These are phyloP conservation scores for Hirundo rustica DNA, from an alignment of 2,797 vertebrate species.

Conservation along the genomic window DNA sequence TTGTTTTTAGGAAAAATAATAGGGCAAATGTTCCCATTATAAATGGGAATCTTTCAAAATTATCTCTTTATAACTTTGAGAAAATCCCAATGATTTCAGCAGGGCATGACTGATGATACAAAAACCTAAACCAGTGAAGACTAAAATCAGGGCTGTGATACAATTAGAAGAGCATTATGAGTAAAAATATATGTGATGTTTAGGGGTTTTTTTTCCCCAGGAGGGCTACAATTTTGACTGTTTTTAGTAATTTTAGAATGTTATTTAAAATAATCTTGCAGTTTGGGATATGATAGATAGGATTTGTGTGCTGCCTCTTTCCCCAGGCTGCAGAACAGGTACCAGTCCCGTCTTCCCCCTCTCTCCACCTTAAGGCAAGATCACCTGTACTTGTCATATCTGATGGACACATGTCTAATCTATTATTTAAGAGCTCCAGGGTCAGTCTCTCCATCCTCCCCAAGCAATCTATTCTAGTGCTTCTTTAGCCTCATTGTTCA, in stretches of 20 bases:
- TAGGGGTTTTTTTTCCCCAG: background rate
- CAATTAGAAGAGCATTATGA: background rate
- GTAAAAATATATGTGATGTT: background rate
- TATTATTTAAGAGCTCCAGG: slow-evolving; percentile 7
- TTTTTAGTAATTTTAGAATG: background rate
- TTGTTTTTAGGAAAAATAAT: background rate
- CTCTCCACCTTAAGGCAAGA: background rate
- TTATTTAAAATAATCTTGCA: background rate
- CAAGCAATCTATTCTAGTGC: slow-evolving; percentile 39
- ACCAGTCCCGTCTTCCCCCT: background rate
- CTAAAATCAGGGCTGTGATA: background rate
- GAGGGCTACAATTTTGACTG: background rate
- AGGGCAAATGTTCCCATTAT: background rate
- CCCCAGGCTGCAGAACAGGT: background rate
- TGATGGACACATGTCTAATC: slow-evolving; percentile 24
- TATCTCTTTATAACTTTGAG: background rate
- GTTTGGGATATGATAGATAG: background rate
- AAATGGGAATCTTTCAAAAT: background rate
- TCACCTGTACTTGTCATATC: background rate
- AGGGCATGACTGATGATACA: background rate
- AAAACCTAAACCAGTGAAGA: background rate
- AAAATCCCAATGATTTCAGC: background rate
- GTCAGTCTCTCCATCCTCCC: background rate
- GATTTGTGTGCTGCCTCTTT: background rate
- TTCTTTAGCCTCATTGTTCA: slow-evolving; percentile 39